A percentile compares a stretch with the other conserved stretches of the same genome.
Evolutionary conservation across 2,888 invertebrate genomes (phyloP).

Genomic region (Hirtodrosophila duncani): DNA sequence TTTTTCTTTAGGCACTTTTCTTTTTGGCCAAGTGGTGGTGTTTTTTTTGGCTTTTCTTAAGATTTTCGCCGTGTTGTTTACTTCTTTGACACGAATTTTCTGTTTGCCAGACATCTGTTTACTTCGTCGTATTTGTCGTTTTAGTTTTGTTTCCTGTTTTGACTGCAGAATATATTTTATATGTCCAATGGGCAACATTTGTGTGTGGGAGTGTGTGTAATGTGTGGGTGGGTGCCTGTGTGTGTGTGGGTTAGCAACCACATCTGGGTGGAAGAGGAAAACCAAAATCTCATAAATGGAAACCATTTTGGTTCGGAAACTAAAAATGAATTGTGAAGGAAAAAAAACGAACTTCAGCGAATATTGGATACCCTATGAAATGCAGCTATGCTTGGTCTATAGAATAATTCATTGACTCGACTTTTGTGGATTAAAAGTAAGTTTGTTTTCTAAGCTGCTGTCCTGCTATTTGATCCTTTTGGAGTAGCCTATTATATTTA

Average conservation of each 20-base stretch:
- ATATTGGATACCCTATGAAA: no score
- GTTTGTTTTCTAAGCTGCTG: no score
- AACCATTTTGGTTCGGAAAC: no score
- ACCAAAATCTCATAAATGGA: no score
- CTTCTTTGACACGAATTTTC: not conserved
- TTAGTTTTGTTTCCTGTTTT: slow-evolving; percentile 66
- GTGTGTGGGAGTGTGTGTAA: not conserved
- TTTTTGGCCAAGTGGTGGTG: slow-evolving; percentile 6
- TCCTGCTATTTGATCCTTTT: no score
- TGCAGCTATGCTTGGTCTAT: no score
- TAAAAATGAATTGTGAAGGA: no score
- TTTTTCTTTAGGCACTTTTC: slow-evolving; percentile 7
- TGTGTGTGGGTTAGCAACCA: slow-evolving; percentile 39
- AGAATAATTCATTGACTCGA: no score
- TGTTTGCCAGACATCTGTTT: slow-evolving; percentile 24
- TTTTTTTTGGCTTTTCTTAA: slow-evolving; percentile 19
- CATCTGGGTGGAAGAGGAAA: no score
- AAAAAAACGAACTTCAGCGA: no score
- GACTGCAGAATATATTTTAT: slow-evolving; percentile 64
- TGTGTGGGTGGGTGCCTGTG: slow-evolving; percentile 32
- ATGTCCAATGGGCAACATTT: slow-evolving; percentile 62
- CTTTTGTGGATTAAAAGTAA: no score
- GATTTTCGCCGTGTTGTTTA: slow-evolving; percentile 18
- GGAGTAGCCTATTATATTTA: no score
- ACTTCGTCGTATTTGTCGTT: slow-evolving; percentile 59